phyloP scores from a whole-genome alignment of 1,140 invertebrate species.

The Cataglyphis hispanica region DNA sequence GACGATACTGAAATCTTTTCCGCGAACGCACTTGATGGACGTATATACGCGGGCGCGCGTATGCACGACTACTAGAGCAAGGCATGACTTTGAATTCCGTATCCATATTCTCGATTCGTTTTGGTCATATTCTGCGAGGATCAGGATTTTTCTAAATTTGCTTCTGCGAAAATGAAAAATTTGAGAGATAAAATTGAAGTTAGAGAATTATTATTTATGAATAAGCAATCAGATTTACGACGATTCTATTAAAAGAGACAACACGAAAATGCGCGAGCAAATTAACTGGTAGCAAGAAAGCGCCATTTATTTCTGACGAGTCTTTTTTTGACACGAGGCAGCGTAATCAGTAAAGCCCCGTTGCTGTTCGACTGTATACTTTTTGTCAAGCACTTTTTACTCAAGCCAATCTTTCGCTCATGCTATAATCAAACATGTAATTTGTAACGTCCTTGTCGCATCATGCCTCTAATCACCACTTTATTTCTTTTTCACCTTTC shows the following conservation, averaged over 20 bases:
- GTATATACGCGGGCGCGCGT: background rate
- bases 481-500: background rate
- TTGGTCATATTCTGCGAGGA: background rate
- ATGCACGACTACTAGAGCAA: slow-evolving; percentile 5
- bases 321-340: background rate
- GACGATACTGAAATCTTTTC: slow-evolving; percentile 34
- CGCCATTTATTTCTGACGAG: slow-evolving; percentile 1
- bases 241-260: background rate
- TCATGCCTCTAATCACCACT: background rate
- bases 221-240: background rate
- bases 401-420: background rate
- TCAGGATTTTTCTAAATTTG: slow-evolving; percentile 21
- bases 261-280: background rate
- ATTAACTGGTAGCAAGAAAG: background rate
- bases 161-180: background rate
- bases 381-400: slow-evolving; percentile 25
- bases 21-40: slow-evolving; percentile 16
- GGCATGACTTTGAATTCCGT: slow-evolving; percentile 12
- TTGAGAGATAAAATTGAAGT: background rate
- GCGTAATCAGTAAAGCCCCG: slow-evolving; percentile 1
- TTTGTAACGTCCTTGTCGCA: slow-evolving; percentile 27
- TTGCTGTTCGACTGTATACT: background rate
- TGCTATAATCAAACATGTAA: slow-evolving; percentile 1
- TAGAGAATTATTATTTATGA: background rate
- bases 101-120: background rate